Conservation (phyloP, 1,140 invertebrate genomes). For the Maconellicoccus hirsutus region DNA sequence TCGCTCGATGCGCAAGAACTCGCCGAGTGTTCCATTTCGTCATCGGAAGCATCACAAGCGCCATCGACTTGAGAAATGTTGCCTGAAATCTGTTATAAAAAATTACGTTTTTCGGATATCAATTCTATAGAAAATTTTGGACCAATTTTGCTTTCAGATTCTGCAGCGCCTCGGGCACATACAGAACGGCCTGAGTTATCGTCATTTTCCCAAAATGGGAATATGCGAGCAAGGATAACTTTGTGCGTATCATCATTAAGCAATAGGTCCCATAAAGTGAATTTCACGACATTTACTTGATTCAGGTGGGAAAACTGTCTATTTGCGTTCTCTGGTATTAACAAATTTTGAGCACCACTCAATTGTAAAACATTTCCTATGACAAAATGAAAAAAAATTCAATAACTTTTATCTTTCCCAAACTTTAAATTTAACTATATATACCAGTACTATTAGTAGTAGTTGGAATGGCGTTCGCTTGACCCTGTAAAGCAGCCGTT, state of each 20-base stretch:
- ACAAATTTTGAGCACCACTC: background rate
- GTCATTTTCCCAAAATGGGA: conserved; percentile 1
- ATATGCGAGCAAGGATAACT: conserved; percentile 20
- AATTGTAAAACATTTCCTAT: background rate
- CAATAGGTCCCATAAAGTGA: background rate
- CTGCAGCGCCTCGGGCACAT: conserved; percentile 25
- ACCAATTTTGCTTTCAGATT: conserved; percentile 6
- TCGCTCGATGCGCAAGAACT: background rate
- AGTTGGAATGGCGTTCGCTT: conserved; percentile 35
- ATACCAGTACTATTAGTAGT: background rate
- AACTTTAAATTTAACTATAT: background rate
- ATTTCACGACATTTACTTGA: background rate
- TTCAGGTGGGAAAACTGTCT: background rate
- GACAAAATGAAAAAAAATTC: background rate
- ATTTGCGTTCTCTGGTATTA: conserved; percentile 8
- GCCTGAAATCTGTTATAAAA: conserved; percentile 25
- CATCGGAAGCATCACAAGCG: conserved; percentile 33
- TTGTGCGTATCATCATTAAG: conserved; percentile 1
- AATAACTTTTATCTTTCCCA: background rate
- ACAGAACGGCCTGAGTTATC: conserved; percentile 19
- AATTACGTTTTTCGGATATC: too few species aligned
- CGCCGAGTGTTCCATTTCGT: conserved; percentile 28
- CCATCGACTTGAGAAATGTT: conserved; percentile 37
- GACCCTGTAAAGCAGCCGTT: conserved; percentile 56
- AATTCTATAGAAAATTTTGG: background rate